Percentiles rank a stretch among this genome's conserved stretches.
Evolutionary conservation across 2,888 invertebrate genomes (phyloP).

Genomic region (Patella ulyssiponensis): DNA sequence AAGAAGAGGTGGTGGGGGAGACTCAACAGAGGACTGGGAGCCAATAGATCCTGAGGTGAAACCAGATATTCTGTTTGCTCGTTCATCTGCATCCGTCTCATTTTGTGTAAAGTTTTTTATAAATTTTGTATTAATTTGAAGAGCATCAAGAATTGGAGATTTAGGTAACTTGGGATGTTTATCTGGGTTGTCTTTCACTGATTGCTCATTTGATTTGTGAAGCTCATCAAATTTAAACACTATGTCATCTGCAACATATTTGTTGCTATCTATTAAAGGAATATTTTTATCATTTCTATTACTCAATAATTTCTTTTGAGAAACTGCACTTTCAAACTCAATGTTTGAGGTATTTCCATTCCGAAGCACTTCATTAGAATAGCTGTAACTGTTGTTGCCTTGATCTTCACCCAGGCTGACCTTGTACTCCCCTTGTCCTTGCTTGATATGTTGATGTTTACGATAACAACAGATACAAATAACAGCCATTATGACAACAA

Average conservation of each 20-base stretch:
- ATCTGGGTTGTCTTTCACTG: background rate
- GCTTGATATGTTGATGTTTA: conserved; percentile 30
- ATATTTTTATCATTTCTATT: conserved; percentile 2
- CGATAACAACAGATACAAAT: conserved; percentile 54
- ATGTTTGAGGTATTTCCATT: conserved; percentile 17
- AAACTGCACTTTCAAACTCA: conserved; percentile 35
- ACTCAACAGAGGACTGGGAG: conserved; percentile 34
- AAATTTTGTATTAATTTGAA: conserved; percentile 55
- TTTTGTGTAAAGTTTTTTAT: conserved; percentile 48
- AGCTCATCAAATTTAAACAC: too few species aligned
- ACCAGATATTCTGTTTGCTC: conserved; percentile 51
- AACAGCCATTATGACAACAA: conserved; percentile 49
- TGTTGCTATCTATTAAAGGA: conserved; percentile 11
- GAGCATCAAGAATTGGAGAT: conserved; percentile 50
- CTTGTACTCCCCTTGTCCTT: conserved; percentile 14
- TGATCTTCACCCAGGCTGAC: conserved; percentile 16
- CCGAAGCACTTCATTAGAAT: conserved; percentile 24
- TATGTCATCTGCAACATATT: background rate
- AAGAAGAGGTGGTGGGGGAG: conserved; percentile 43
- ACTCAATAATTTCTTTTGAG: conserved; percentile 40
- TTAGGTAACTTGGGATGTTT: conserved; percentile 36
- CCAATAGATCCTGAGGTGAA: conserved; percentile 41
- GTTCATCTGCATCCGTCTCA: conserved; percentile 57
- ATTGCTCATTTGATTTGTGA: background rate
- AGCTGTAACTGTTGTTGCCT: conserved; percentile 24